phyloP scores from a whole-genome alignment of 2,888 invertebrate species.

The Tachina grossa region DNA sequence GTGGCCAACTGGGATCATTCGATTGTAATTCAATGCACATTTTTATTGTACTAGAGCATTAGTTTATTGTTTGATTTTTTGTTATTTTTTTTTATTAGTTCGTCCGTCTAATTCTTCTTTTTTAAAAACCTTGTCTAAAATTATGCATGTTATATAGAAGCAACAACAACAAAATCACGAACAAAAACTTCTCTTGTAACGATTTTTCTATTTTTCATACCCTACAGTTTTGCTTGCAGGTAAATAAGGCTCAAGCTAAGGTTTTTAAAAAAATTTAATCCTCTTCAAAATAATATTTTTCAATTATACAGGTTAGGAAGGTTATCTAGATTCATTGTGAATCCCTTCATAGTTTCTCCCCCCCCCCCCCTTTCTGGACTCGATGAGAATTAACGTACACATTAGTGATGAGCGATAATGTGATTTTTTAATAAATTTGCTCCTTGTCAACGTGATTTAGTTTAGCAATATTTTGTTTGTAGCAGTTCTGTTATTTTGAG shows the following conservation, averaged over 20 bases:
- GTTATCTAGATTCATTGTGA: too few relatives aligned
- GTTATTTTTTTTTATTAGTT: not conserved
- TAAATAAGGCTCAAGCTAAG: not conserved
- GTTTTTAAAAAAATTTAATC: not conserved
- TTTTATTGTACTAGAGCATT: conserved; percentile 23
- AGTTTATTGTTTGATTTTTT: not conserved
- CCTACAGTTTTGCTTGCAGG: not conserved
- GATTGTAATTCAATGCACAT: conserved; percentile 53
- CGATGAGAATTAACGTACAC: too few relatives aligned
- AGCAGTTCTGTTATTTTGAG: too few relatives aligned
- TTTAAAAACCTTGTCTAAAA: conserved; percentile 2
- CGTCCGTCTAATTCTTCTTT: not conserved
- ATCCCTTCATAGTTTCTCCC: too few relatives aligned
- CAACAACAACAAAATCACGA: conserved; percentile 29
- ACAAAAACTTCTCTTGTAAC: conserved; percentile 20
- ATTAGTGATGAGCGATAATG: too few relatives aligned
- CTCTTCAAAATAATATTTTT: too few relatives aligned
- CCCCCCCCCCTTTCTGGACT: too few relatives aligned
- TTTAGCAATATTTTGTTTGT: too few relatives aligned
- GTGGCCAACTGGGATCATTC: conserved; percentile 35
- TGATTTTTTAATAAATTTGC: too few relatives aligned
- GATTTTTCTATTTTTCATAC: not conserved
- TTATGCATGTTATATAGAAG: conserved; percentile 21
- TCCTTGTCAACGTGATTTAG: too few relatives aligned
- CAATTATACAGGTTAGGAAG: too few relatives aligned